phyloP scores from a whole-genome alignment of 1,140 invertebrate genomes.

The Phenacoccus solenopsis region DNA sequence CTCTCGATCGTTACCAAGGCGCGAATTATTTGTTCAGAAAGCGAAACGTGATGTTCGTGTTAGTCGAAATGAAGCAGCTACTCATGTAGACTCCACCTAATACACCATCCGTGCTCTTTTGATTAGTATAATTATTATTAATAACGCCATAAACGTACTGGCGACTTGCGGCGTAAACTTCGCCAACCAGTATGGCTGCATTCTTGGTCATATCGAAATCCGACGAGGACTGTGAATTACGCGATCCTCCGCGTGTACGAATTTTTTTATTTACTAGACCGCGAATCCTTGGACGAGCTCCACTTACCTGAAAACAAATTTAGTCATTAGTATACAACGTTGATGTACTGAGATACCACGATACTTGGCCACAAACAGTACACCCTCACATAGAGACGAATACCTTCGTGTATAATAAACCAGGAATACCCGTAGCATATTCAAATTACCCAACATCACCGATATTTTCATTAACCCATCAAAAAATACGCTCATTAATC shows the following conservation, averaged over 20 bases:
- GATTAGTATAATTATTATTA: not conserved
- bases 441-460: no score
- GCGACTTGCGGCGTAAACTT: not conserved
- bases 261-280: not conserved
- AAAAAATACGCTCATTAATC: no score
- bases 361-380: no score
- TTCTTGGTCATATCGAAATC: no score
- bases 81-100: not conserved
- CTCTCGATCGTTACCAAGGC: not conserved
- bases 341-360: no score
- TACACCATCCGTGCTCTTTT: not conserved
- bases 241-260: not conserved
- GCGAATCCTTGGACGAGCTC: not conserved
- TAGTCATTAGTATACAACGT: no score
- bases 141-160: not conserved
- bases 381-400: no score
- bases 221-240: no score
- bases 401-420: no score
- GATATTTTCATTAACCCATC: no score
- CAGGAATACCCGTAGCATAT: no score
- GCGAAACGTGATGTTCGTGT: constrained; percentile 1
- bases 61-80: not conserved
- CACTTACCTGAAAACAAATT: not conserved
- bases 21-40: constrained; percentile 2
- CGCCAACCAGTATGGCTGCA: no score